Evolutionary conservation across 2,888 invertebrate genomes (phyloP).

Genomic region (Apomyelois bistriatella): DNA sequence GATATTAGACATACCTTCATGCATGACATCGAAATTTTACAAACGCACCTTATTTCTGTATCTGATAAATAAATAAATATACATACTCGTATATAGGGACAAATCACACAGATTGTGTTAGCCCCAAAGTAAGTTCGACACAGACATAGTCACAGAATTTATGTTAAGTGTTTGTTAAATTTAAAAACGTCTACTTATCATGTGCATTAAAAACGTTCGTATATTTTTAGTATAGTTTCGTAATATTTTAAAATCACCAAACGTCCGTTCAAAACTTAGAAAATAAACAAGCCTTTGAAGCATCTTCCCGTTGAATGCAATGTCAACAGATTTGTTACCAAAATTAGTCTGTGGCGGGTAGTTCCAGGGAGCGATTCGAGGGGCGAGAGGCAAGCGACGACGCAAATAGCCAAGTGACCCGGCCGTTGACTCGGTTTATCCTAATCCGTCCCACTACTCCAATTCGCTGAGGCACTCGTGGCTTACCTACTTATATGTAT

Average conservation of each 20-base stretch:
- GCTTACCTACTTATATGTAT: conserved; percentile 22
- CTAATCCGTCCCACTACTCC: conserved; percentile 79
- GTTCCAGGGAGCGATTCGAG: conserved; percentile 57
- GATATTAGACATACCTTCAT: no score
- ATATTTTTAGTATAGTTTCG: neutral
- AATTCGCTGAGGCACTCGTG: conserved; percentile 52
- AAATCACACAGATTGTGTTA: no score
- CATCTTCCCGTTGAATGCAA: conserved; percentile 37
- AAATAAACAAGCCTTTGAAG: conserved; percentile 28
- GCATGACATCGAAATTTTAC: no score
- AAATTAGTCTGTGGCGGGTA: conserved; percentile 64
- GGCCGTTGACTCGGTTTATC: conserved; percentile 79
- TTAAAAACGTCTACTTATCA: no score
- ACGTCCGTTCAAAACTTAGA: conserved; percentile 17
- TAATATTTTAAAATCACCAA: neutral
- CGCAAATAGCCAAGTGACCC: conserved; percentile 77
- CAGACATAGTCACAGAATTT: no score
- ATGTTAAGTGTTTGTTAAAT: no score
- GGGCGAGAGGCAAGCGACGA: conserved; percentile 43
- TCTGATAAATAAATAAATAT: no score
- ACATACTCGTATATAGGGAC: no score
- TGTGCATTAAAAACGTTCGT: neutral
- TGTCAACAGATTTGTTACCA: conserved; percentile 60
- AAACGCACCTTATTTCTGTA: no score
- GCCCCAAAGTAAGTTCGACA: no score